phyloP scores from a whole-genome alignment of 92 coral and sea anemone genomes.

The Palythoa grandis region DNA sequence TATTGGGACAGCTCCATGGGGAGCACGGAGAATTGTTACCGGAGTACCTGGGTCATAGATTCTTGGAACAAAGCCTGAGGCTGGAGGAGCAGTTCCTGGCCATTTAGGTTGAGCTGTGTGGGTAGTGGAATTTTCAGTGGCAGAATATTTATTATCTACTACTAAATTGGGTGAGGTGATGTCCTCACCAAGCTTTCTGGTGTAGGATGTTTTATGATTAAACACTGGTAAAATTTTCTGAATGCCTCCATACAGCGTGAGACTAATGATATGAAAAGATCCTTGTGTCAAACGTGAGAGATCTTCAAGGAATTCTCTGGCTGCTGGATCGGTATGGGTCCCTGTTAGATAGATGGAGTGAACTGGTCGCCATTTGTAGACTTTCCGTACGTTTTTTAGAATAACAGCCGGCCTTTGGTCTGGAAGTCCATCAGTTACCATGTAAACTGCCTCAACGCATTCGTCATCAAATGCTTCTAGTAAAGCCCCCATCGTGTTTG shows the following conservation, averaged over 20 bases:
- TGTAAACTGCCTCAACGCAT: conserved; percentile 87
- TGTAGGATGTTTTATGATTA: conserved; percentile 72
- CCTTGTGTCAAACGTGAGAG: conserved; percentile 90
- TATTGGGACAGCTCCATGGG: conserved; percentile 79
- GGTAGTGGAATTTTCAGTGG: background rate
- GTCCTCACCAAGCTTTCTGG: conserved; percentile 65
- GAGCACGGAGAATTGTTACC: conserved; percentile 67
- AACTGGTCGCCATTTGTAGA: conserved; percentile 83
- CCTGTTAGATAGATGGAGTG: conserved; percentile 91
- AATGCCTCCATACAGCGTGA: conserved; percentile 81
- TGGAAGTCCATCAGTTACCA: conserved; percentile 96
- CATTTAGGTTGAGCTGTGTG: conserved; percentile 37
- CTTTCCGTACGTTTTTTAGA: conserved; percentile 78
- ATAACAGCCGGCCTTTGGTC: conserved; percentile 91
- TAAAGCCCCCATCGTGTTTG: conserved; percentile 94
- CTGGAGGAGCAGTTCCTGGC: conserved; percentile 87
- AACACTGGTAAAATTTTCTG: conserved; percentile 83
- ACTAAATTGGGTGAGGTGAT: conserved; percentile 53
- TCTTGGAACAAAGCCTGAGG: conserved; percentile 71
- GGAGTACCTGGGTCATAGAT: conserved; percentile 65
- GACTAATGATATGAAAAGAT: conserved; percentile 80
- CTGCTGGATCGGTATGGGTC: conserved; percentile 86
- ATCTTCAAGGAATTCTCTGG: conserved; percentile 85
- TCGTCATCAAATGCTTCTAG: conserved; percentile 89
- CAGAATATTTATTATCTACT: background rate